phyloP scores from a whole-genome alignment of 1,140 invertebrate species.

The Hyposmocoma kahamanoa region DNA sequence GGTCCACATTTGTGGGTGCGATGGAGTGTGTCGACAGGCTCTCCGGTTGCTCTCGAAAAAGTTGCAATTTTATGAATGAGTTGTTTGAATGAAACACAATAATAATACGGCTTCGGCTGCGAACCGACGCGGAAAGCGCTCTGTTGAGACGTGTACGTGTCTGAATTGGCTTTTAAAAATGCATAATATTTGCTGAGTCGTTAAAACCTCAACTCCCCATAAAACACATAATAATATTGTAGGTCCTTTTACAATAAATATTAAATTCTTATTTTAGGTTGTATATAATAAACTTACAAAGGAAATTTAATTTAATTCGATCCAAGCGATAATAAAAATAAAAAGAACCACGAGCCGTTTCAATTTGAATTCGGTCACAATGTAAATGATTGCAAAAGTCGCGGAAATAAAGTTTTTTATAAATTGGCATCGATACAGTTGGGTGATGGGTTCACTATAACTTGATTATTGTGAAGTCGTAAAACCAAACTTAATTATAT shows the following conservation, averaged over 20 bases:
- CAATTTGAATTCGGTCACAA: too few relatives aligned
- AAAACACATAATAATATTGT: constrained; percentile 46
- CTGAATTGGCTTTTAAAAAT: constrained; percentile 30
- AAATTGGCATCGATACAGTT: too few relatives aligned
- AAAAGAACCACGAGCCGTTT: too few relatives aligned
- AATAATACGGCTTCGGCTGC: constrained; percentile 42
- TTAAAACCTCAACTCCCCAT: constrained; percentile 41
- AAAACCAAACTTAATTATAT: too few relatives aligned
- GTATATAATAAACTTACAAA: too few relatives aligned
- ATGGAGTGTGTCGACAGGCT: constrained; percentile 38
- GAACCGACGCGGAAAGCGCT: constrained; percentile 34
- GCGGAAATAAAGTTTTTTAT: too few relatives aligned
- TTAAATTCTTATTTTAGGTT: too few relatives aligned
- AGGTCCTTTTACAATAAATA: constrained; percentile 36
- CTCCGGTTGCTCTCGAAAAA: constrained; percentile 39
- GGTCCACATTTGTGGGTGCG: constrained; percentile 30
- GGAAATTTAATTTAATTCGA: too few relatives aligned
- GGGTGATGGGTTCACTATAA: too few relatives aligned
- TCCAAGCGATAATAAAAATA: too few relatives aligned
- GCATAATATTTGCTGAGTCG: constrained; percentile 27
- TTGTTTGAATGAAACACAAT: constrained; percentile 65
- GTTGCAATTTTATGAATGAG: constrained; percentile 69
- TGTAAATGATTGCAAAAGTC: too few relatives aligned
- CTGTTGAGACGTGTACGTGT: constrained; percentile 22
- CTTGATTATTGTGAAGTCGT: too few relatives aligned